Evolutionary conservation across 1,140 invertebrate genomes (phyloP).

Genomic region (Macrosteles quadrilineatus): DNA sequence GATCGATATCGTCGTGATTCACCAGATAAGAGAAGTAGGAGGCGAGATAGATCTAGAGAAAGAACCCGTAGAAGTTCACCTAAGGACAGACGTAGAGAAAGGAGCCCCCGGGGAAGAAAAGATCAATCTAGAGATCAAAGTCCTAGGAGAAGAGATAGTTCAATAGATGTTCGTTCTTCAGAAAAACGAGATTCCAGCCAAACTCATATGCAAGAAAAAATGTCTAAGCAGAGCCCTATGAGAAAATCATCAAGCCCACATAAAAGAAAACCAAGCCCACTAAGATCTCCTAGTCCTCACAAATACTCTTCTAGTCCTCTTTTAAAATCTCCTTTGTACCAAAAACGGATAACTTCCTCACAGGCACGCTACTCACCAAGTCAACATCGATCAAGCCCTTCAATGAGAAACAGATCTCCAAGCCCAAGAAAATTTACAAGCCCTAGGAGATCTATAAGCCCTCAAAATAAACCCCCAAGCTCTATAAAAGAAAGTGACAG

Average conservation of each 20-base stretch:
- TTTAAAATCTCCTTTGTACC: slow-evolving; percentile 1
- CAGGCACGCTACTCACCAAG: background rate
- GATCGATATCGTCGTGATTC: slow-evolving; percentile 19
- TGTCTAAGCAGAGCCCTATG: background rate
- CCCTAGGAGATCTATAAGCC: slow-evolving; percentile 5
- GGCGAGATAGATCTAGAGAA: slow-evolving; percentile 26
- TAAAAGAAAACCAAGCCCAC: slow-evolving; percentile 3
- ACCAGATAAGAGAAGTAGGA: slow-evolving; percentile 11
- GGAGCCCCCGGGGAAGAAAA: slow-evolving; percentile 22
- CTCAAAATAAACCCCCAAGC: background rate
- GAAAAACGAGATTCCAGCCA: background rate
- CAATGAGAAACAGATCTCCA: background rate
- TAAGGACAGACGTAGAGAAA: slow-evolving; percentile 21
- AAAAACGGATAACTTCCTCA: background rate
- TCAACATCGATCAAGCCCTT: background rate
- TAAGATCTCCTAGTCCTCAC: background rate
- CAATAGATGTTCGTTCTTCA: background rate
- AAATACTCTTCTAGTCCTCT: background rate
- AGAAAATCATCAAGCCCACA: background rate
- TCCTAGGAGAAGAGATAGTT: slow-evolving; percentile 15
- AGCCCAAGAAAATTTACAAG: background rate
- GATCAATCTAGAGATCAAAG: slow-evolving; percentile 19
- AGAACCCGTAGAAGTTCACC: slow-evolving; percentile 15
- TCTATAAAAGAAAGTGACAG: background rate
- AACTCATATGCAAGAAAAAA: background rate